A percentile compares a stretch with the other conserved stretches of the same genome.
Conservation (phyloP, 1,140 invertebrate species). For the Lepeophtheirus salmonis region DNA sequence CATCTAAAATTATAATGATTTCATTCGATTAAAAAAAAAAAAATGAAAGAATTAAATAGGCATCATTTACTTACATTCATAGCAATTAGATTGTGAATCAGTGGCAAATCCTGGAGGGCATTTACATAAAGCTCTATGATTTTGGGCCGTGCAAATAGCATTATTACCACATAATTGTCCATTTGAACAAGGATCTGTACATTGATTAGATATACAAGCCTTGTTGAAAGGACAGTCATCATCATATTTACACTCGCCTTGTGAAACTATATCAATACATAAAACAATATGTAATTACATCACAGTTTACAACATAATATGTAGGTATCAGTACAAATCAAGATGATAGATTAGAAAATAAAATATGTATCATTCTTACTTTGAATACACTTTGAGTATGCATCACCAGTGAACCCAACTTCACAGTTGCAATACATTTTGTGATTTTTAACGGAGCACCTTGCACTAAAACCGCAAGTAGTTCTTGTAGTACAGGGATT, state of each 20-base stretch:
- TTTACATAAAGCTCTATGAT: slow-evolving; percentile 52
- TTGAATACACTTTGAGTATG: slow-evolving; percentile 26
- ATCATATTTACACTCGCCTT: slow-evolving; percentile 43
- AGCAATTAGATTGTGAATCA: slow-evolving; percentile 2
- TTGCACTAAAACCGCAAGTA: slow-evolving; percentile 19
- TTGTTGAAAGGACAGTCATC: slow-evolving; percentile 48
- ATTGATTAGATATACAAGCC: slow-evolving; percentile 53
- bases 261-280: slow-evolving; percentile 32
- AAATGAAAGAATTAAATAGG: slow-evolving; percentile 21
- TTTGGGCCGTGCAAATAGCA: slow-evolving; percentile 53
- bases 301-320: too few species aligned
- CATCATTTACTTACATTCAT: slow-evolving; percentile 31
- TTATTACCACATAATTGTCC: slow-evolving; percentile 46
- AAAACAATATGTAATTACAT: not conserved
- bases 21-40: not conserved
- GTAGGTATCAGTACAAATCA: not conserved
- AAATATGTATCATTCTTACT: slow-evolving; percentile 42
- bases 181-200: slow-evolving; percentile 50
- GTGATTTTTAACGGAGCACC: slow-evolving; percentile 21
- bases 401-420: slow-evolving; percentile 19
- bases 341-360: not conserved
- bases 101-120: slow-evolving; percentile 52
- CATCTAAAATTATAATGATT: slow-evolving; percentile 37
- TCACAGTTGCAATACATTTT: slow-evolving; percentile 21
- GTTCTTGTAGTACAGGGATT: slow-evolving; percentile 54